Percentiles rank a stretch among this genome's conserved stretches.
phyloP scores from a whole-genome alignment of 2,797 vertebrate genomes.

The Chiroxiphia lanceolata region DNA sequence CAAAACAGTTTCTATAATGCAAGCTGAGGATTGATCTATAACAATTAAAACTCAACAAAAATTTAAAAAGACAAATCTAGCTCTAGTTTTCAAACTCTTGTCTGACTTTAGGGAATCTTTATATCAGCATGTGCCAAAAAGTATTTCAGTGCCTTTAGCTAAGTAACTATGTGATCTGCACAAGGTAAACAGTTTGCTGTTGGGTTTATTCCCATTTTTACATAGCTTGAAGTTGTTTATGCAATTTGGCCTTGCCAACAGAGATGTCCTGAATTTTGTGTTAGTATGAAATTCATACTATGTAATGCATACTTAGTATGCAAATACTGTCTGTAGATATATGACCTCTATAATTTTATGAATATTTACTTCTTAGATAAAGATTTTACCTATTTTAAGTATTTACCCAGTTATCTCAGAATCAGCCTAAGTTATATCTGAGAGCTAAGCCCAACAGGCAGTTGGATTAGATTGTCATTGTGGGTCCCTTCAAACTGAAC shows the following conservation, averaged over 20 bases:
- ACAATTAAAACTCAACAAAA: background rate
- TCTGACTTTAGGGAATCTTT: background rate
- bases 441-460: background rate
- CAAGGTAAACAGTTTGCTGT: background rate
- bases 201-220: background rate
- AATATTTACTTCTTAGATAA: background rate
- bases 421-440: background rate
- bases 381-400: background rate
- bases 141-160: background rate
- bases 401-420: background rate
- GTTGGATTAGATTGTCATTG: background rate
- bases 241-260: background rate
- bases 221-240: background rate
- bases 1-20: background rate
- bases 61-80: background rate
- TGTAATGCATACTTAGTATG: background rate
- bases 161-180: background rate
- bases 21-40: background rate
- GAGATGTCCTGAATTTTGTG: background rate
- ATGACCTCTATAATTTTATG: background rate
- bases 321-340: background rate
- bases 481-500: background rate
- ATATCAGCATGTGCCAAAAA: background rate
- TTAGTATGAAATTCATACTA: background rate
- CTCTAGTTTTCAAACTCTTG: background rate